These are phyloP conservation scores for Sebastes miniatus DNA, from an alignment of 2,797 vertebrate genomes.

Conservation along the genomic window DNA sequence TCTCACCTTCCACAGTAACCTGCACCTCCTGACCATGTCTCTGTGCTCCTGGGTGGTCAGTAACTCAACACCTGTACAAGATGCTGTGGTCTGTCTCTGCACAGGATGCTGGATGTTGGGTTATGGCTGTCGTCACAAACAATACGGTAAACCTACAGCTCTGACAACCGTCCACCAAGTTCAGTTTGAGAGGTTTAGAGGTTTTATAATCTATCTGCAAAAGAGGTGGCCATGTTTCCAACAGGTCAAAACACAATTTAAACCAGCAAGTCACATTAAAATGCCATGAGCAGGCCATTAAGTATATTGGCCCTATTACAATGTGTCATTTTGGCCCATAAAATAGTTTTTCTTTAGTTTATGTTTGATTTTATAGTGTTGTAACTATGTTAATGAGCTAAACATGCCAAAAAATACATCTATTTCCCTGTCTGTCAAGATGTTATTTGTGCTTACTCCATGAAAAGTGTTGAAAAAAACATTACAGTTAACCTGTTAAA, in stretches of 20 bases:
- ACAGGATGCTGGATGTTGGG: neutral
- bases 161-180: neutral
- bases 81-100: constrained; percentile 17
- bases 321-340: neutral
- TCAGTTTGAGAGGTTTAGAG: neutral
- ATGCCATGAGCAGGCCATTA: neutral
- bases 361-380: neutral
- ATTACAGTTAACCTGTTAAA: neutral
- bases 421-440: neutral
- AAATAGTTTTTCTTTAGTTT: neutral
- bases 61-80: constrained; percentile 68
- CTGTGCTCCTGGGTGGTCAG: constrained; percentile 64
- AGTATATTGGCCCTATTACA: neutral
- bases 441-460: neutral
- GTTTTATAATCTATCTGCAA: neutral
- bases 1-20: constrained; percentile 77
- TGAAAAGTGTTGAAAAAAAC: neutral
- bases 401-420: neutral
- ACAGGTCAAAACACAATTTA: neutral
- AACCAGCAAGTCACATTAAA: neutral
- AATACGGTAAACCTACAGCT: neutral
- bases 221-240: neutral
- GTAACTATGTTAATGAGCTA: neutral
- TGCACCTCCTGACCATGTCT: constrained; percentile 56
- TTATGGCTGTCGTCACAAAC: neutral